Base-by-base conservation (phyloP, 2,797 vertebrate species). In the Eospalax fontanierii region DNA sequence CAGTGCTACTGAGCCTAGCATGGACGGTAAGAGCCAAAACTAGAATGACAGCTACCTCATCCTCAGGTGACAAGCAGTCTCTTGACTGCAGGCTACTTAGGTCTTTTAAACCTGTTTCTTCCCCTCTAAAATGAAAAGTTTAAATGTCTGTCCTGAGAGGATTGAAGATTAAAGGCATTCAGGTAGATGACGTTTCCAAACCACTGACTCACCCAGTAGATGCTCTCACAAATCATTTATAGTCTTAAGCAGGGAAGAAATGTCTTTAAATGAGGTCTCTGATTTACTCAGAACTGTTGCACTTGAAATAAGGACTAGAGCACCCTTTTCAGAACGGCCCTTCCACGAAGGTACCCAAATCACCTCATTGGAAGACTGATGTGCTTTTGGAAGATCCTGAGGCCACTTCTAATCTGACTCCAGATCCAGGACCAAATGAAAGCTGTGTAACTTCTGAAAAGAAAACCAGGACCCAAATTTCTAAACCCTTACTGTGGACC, bases 191-290 rank as follows among this genome's bases (percentile, higher is more conserved):
- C 18, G 61, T 15, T 50, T 38, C 57, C 28, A 30, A 79, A 70
- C 22, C 78, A 95, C 89, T 10, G 19, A 83, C 2, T 83, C 50
- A 71, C 50, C 82, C 40, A 91, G 40, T 50, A 80, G 46, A 83
- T 33, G 15, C 74, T 75, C 50, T 15, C 59, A 87, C 30, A 22
- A 18, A 74, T 66, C 35, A 84, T 14, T 43, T 16, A 21, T 3
- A 35, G 46, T 57, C 26, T 83, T 79, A 86, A 35, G 38, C 5
- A 88, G 30, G 28, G 12, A 78, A 90, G 82, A 86, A 76, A 87
- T 22, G 40, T 38, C 70, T 82, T 91, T 57, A 68, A 91, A 90
- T 91, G 30, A 85, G 28, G 4, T 76, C 21, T 95, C 40, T 54
- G 22, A 54, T 63, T 78, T 74, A 81, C 63, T 91, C 14, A 63